These are phyloP conservation scores for Epinotia brunnichana DNA, from an alignment of 2,888 invertebrate genomes.

Conservation along the genomic window DNA sequence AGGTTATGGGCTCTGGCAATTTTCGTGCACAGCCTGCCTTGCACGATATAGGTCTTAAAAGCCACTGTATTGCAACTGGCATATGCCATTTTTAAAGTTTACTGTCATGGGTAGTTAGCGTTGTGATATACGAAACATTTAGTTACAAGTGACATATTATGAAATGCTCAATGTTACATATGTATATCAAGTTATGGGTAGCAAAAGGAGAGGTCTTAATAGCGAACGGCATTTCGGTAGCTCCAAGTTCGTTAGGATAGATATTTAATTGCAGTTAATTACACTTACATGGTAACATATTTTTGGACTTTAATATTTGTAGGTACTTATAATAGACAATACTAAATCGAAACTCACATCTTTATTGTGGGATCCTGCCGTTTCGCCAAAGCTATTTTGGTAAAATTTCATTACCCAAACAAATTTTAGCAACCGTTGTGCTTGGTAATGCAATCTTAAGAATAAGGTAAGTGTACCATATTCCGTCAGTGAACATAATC, in stretches of 20 bases:
- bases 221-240: neutral
- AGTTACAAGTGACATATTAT: constrained; percentile 16
- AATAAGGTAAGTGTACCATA: too few species aligned
- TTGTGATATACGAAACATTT: constrained; percentile 15
- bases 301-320: too few species aligned
- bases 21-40: constrained; percentile 1
- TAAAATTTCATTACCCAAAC: too few species aligned
- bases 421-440: too few species aligned
- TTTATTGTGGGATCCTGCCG: too few species aligned
- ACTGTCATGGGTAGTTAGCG: constrained; percentile 6
- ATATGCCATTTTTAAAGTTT: neutral
- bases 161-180: constrained; percentile 13
- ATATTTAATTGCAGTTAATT: neutral
- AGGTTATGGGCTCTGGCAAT: constrained; percentile 36
- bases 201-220: neutral
- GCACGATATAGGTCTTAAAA: neutral
- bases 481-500: too few species aligned
- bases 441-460: too few species aligned
- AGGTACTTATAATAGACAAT: too few species aligned
- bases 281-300: neutral
- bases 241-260: neutral
- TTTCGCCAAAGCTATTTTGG: too few species aligned
- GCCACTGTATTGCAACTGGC: neutral
- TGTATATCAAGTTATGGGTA: neutral
- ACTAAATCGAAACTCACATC: too few species aligned